Conservation (phyloP, 2,888 invertebrate genomes). For the Plagodis dolabraria region DNA sequence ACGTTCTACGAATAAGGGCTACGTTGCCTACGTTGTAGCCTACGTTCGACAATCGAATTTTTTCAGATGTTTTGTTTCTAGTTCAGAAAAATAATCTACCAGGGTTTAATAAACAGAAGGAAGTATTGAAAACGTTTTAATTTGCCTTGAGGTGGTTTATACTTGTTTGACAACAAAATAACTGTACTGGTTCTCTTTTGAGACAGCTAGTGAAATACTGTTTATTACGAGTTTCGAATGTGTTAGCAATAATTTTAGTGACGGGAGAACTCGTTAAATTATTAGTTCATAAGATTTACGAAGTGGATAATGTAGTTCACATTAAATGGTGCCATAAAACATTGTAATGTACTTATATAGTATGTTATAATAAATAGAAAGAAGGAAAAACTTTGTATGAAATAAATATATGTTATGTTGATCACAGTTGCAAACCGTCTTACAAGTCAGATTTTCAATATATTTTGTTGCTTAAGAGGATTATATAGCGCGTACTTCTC, state of each 20-base stretch:
- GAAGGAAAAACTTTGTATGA: too few species aligned
- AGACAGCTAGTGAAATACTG: conserved; percentile 15
- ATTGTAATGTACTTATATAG: background rate
- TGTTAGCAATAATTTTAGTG: conserved; percentile 16
- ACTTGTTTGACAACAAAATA: background rate
- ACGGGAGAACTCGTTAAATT: conserved; percentile 9
- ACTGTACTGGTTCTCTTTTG: background rate
- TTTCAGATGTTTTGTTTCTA: too few species aligned
- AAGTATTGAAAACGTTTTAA: background rate
- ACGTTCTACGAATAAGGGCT: too few species aligned
- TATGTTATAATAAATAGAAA: too few species aligned
- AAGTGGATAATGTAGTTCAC: conserved; percentile 4
- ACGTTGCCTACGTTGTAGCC: background rate
- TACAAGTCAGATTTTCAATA: too few species aligned
- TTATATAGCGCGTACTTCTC: too few species aligned
- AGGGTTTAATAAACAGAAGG: too few species aligned
- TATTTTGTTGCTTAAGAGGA: too few species aligned
- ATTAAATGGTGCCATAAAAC: background rate
- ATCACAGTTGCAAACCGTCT: too few species aligned
- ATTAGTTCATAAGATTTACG: conserved; percentile 7
- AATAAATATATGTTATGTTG: too few species aligned
- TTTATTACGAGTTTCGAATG: conserved; percentile 10
- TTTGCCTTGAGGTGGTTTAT: background rate
- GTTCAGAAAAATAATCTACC: too few species aligned
- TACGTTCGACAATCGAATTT: background rate